Conservation (phyloP, 2,797 vertebrate genomes). For the Anisognathus igniventris region DNA sequence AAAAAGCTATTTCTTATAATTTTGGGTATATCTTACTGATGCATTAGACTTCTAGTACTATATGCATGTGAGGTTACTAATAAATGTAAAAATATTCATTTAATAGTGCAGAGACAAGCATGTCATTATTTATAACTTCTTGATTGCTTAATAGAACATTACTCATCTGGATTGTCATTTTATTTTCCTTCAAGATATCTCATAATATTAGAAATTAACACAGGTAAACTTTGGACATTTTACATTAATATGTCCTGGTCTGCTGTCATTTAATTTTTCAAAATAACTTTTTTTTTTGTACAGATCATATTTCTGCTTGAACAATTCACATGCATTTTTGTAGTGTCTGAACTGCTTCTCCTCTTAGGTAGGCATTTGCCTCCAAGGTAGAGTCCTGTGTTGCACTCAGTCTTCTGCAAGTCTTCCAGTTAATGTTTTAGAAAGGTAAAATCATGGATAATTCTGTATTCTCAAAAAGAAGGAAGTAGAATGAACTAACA, state of each 20-base stretch:
- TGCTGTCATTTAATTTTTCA: slow-evolving; percentile 2
- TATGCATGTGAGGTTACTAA: neutral
- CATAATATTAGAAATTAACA: neutral
- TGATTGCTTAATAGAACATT: neutral
- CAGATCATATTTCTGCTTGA: neutral
- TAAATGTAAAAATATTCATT: neutral
- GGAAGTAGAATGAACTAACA: neutral
- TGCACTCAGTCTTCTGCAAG: neutral
- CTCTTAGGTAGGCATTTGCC: neutral
- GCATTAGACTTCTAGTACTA: neutral
- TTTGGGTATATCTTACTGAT: neutral
- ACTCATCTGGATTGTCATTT: neutral
- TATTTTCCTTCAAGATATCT: neutral
- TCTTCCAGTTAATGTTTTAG: neutral
- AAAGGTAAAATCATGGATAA: neutral
- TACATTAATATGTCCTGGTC: neutral
- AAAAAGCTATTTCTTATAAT: neutral
- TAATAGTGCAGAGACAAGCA: neutral
- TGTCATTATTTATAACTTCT: neutral
- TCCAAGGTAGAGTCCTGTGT: neutral
- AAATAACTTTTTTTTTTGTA: neutral
- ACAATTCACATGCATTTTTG: neutral
- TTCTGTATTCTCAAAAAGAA: neutral
- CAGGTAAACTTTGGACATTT: neutral
- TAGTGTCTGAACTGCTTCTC: neutral